Evolutionary conservation across 2,888 invertebrate species (phyloP).

Genomic region (Oligia latruncula): DNA sequence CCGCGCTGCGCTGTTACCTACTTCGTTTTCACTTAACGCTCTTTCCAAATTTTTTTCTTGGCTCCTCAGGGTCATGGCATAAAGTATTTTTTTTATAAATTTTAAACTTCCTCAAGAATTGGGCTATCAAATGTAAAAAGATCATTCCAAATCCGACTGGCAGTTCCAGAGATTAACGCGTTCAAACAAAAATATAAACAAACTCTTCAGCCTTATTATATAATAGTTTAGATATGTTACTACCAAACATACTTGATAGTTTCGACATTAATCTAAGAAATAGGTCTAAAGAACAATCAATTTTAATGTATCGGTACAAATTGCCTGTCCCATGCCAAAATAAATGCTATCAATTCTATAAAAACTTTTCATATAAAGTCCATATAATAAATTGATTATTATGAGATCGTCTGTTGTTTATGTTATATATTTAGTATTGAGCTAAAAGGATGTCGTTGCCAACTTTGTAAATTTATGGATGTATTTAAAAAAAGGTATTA

Average conservation of each 20-base stretch:
- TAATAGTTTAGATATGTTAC: slow-evolving; percentile 2
- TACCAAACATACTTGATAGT: slow-evolving; percentile 41
- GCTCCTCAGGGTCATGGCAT: background rate
- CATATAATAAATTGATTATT: slow-evolving; percentile 61
- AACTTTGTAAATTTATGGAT: slow-evolving; percentile 44
- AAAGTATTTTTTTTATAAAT: too few relatives aligned
- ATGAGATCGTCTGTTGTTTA: slow-evolving; percentile 45
- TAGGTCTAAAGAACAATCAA: slow-evolving; percentile 59
- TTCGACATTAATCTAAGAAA: slow-evolving; percentile 61
- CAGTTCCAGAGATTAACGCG: background rate
- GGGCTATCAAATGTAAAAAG: background rate
- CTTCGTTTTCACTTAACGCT: background rate
- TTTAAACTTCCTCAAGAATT: too few relatives aligned
- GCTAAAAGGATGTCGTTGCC: slow-evolving; percentile 41
- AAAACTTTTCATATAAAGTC: slow-evolving; percentile 73
- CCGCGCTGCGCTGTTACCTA: background rate
- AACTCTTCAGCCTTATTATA: too few relatives aligned
- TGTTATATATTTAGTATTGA: slow-evolving; percentile 57
- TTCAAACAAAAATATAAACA: background rate
- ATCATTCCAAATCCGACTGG: background rate
- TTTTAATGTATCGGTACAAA: slow-evolving; percentile 51
- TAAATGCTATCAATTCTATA: slow-evolving; percentile 61
- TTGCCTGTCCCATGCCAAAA: slow-evolving; percentile 64
- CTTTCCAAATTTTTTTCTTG: background rate
- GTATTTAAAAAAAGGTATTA: background rate